A percentile compares a stretch with the other conserved stretches of the same genome.
phyloP scores from a whole-genome alignment of 2,888 invertebrate genomes.

The Eupsilia transversa region DNA sequence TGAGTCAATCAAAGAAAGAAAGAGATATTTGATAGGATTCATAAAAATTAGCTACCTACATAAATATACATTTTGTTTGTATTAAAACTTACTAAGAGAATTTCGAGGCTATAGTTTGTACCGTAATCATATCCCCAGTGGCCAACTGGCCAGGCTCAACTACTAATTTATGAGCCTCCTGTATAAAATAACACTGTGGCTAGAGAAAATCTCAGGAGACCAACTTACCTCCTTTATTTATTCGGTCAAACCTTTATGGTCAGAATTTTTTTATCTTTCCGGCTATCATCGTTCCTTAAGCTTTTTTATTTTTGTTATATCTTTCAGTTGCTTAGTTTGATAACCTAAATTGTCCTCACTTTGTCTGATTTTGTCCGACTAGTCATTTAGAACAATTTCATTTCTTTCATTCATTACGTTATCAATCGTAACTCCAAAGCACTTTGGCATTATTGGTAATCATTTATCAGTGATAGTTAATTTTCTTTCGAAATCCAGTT shows the following conservation, averaged over 20 bases:
- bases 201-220: background rate
- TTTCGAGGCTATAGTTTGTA: background rate
- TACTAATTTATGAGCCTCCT: background rate
- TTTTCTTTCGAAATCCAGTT: slow-evolving; percentile 36
- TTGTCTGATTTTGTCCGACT: background rate
- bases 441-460: slow-evolving; percentile 19
- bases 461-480: slow-evolving; percentile 44
- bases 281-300: too few species aligned
- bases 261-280: background rate
- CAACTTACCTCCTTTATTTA: background rate
- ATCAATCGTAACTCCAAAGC: slow-evolving; percentile 19
- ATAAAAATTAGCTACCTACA: too few species aligned
- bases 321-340: background rate
- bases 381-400: background rate
- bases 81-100: background rate
- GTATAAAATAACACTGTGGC: background rate
- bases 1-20: too few species aligned
- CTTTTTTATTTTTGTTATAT: background rate
- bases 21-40: too few species aligned
- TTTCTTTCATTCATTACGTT: background rate
- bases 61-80: background rate
- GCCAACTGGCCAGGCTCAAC: background rate
- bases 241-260: background rate
- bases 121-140: background rate
- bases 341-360: background rate